Percentiles rank a stretch among this genome's conserved stretches.
Evolutionary conservation across 2,113 vertebrate genomes (phyloP).

Genomic region (Dendrocopos noguchii): DNA sequence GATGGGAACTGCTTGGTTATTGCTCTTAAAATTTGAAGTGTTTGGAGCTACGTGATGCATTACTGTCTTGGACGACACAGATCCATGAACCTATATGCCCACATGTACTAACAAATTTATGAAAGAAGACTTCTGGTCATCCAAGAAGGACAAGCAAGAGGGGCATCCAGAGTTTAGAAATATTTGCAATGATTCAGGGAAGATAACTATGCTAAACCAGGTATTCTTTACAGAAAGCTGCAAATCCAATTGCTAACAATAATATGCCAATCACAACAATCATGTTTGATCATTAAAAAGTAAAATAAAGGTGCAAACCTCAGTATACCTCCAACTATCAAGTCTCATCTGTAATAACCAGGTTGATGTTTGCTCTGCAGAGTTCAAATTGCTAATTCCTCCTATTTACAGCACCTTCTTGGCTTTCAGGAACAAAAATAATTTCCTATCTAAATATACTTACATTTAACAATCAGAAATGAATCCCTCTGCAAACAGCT

Average conservation of each 20-base stretch:
- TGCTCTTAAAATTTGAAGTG: background rate
- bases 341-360: slow-evolving; percentile 8
- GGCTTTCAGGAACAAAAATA: slow-evolving; percentile 43
- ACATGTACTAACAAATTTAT: background rate
- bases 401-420: slow-evolving; percentile 28
- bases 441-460: slow-evolving; percentile 61
- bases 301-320: background rate
- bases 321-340: background rate
- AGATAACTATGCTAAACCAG: background rate
- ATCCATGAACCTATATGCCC: background rate
- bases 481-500: slow-evolving; percentile 47
- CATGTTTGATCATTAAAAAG: background rate
- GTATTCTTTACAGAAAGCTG: background rate
- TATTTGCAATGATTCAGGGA: background rate
- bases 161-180: background rate
- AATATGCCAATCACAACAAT: background rate
- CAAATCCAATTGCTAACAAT: background rate
- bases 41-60: background rate
- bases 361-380: slow-evolving; percentile 18
- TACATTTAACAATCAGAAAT: slow-evolving; percentile 56
- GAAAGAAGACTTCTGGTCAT: background rate
- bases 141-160: background rate
- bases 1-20: background rate
- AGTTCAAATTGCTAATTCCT: slow-evolving; percentile 10
- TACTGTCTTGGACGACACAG: background rate